Percentiles rank a stretch among this genome's conserved stretches.
Evolutionary conservation across 2,888 invertebrate genomes (phyloP).

Genomic region (Polyommatus iphigenia): DNA sequence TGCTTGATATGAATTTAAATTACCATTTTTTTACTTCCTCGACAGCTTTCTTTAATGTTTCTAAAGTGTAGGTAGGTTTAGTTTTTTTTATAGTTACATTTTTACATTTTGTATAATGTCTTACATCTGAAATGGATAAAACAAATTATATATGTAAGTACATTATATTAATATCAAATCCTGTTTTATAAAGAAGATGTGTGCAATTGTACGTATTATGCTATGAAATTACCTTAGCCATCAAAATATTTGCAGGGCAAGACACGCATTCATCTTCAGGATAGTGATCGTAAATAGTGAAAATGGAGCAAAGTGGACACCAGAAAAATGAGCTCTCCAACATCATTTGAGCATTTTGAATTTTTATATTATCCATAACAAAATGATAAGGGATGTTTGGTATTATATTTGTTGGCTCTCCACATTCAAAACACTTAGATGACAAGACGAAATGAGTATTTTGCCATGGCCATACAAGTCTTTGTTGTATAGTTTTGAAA

Average conservation of each 20-base stretch:
- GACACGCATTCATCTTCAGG: not conserved
- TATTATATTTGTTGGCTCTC: not conserved
- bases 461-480: not conserved
- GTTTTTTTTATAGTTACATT: not conserved
- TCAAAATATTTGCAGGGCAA: not conserved
- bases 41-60: not conserved
- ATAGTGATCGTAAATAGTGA: conserved; percentile 1
- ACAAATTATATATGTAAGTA: not conserved
- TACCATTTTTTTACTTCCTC: not conserved
- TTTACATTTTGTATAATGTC: not conserved
- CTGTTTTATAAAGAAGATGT: not conserved
- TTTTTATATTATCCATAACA: not conserved
- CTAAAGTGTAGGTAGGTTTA: not conserved
- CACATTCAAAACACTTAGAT: not conserved
- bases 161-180: not conserved
- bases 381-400: not conserved
- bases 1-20: not conserved
- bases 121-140: not conserved
- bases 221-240: not conserved
- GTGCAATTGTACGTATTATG: not conserved
- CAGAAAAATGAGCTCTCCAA: not conserved
- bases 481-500: not conserved
- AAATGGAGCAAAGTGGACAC: not conserved
- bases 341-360: not conserved
- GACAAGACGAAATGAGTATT: not conserved